Percentiles rank a stretch among this genome's conserved stretches.
Evolutionary conservation across 2,888 invertebrate species (phyloP).

Genomic region (Bimastos eiseni): DNA sequence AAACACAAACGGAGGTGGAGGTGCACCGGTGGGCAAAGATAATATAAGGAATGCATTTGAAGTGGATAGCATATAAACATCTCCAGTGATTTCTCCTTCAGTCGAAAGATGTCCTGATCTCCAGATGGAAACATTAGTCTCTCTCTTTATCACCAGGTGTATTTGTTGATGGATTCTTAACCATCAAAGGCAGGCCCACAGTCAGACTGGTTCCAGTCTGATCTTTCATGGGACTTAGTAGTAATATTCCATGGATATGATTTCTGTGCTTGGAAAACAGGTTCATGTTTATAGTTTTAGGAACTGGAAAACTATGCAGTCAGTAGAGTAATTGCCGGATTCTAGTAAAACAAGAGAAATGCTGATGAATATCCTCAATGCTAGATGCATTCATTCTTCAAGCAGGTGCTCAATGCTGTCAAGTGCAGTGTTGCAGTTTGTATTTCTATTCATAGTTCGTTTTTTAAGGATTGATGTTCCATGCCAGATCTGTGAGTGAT

Average conservation of each 20-base stretch:
- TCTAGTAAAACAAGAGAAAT: neutral
- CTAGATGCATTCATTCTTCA: neutral
- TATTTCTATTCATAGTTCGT: neutral
- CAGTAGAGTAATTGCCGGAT: neutral
- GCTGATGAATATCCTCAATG: neutral
- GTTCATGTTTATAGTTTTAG: no score
- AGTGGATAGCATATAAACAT: neutral
- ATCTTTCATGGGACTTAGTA: neutral
- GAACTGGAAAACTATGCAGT: neutral
- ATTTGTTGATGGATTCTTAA: neutral
- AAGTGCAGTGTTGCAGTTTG: neutral
- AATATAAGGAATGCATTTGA: neutral
- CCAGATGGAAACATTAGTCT: neutral
- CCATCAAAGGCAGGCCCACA: neutral
- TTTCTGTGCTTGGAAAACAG: neutral
- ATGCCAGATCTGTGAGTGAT: neutral
- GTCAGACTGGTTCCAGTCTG: neutral
- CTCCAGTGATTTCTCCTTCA: neutral
- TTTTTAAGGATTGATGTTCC: neutral
- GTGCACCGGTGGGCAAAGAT: neutral
- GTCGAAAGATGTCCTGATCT: neutral
- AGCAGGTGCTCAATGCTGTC: neutral
- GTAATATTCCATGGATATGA: neutral
- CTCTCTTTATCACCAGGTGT: neutral
- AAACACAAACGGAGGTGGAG: neutral